Evolutionary conservation across 2,888 invertebrate genomes (phyloP).

Genomic region (Volucella inanis): DNA sequence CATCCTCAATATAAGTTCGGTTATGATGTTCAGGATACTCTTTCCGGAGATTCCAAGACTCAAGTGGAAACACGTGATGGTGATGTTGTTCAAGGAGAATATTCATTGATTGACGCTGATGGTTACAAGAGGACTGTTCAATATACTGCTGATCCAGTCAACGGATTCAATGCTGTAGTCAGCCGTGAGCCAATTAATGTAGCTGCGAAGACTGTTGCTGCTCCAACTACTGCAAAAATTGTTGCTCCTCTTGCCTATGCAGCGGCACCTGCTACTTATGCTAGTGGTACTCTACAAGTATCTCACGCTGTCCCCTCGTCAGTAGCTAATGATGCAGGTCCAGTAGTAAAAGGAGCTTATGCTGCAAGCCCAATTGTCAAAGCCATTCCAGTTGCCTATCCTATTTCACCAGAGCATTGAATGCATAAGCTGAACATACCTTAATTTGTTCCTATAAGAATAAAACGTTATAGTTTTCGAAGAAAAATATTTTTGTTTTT

Average conservation of each 20-base stretch:
- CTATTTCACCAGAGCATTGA: conserved; percentile 1
- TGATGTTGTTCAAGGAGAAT: conserved; percentile 83
- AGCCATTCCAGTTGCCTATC: conserved; percentile 51
- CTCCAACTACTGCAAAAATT: conserved; percentile 38
- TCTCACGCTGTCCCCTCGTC: conserved; percentile 16
- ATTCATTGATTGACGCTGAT: conserved; percentile 83
- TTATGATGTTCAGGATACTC: conserved; percentile 81
- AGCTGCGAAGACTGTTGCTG: conserved; percentile 61
- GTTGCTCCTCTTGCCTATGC: conserved; percentile 46
- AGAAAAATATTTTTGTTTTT: neutral
- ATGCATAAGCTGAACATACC: too few species aligned
- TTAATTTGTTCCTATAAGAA: neutral
- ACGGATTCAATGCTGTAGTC: conserved; percentile 84
- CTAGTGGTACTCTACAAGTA: neutral
- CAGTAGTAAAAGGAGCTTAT: conserved; percentile 54
- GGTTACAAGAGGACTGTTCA: conserved; percentile 83
- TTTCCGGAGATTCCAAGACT: conserved; percentile 83
- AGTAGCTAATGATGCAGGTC: conserved; percentile 17
- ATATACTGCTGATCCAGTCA: conserved; percentile 82
- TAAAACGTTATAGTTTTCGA: neutral
- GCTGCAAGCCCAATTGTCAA: conserved; percentile 49
- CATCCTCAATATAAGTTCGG: conserved; percentile 78
- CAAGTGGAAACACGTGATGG: conserved; percentile 83
- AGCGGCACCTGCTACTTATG: conserved; percentile 45
- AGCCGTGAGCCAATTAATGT: conserved; percentile 80